Conservation (phyloP, 1,140 invertebrate species). For the Diorhabda carinulata region DNA sequence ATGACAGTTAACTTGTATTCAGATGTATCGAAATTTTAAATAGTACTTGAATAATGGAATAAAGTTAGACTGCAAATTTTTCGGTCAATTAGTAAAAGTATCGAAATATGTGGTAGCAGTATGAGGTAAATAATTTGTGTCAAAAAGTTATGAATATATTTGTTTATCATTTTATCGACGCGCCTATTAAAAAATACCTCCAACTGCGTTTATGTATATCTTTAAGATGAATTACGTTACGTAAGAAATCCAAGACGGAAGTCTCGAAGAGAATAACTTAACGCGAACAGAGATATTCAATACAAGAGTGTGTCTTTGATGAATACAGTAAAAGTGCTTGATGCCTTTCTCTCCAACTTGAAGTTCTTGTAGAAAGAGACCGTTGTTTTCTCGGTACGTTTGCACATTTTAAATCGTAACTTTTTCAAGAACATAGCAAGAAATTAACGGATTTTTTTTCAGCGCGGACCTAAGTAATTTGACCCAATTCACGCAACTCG, state of each 20-base stretch:
- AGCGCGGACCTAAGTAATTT: no score
- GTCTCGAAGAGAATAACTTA: neutral
- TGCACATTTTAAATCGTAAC: conserved; percentile 2
- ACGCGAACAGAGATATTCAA: neutral
- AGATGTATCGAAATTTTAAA: no score
- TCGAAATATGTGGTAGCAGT: no score
- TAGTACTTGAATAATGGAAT: no score
- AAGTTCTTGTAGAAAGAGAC: neutral
- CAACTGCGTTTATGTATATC: neutral
- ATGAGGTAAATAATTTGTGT: no score
- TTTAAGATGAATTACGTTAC: neutral
- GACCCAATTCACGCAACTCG: no score
- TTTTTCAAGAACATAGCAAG: neutral
- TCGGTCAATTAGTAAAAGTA: no score
- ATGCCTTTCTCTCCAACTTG: neutral
- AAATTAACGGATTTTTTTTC: neutral
- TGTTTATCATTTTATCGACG: no score
- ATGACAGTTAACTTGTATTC: no score
- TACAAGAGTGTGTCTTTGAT: neutral
- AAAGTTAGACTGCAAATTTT: no score
- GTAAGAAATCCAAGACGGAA: neutral
- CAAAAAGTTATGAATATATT: no score
- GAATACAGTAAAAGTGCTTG: neutral
- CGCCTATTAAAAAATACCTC: neutral
- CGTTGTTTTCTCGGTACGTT: conserved; percentile 1